phyloP scores from a whole-genome alignment of 2,113 vertebrate genomes.

The Cygnus atratus region DNA sequence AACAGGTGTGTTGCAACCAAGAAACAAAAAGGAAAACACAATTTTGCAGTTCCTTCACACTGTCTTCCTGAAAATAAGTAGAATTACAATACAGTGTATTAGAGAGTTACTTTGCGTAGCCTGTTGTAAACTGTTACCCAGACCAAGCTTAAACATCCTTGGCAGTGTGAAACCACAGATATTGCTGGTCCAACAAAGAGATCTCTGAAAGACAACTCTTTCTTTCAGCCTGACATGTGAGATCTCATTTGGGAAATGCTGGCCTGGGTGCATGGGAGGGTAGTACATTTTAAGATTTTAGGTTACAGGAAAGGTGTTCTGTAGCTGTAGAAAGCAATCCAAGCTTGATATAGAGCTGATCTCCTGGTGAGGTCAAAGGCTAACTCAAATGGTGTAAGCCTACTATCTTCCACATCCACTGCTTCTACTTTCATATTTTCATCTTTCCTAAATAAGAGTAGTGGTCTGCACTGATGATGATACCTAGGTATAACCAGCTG shows the following conservation, averaged over 20 bases:
- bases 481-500: slow-evolving; percentile 26
- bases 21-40: neutral
- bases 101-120: neutral
- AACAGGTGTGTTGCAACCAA: neutral
- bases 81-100: neutral
- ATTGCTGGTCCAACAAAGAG: neutral
- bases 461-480: neutral
- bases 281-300: neutral
- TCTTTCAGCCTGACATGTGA: neutral
- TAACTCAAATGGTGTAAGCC: neutral
- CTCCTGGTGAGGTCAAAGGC: neutral
- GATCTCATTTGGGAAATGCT: neutral
- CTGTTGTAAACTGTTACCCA: neutral
- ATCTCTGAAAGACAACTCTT: neutral
- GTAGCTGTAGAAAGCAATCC: neutral
- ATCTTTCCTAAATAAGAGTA: slow-evolving; percentile 46
- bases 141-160: neutral
- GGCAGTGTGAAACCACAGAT: neutral
- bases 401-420: neutral
- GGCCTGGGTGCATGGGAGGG: neutral
- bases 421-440: slow-evolving; percentile 4
- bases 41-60: neutral
- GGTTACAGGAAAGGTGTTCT: neutral
- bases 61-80: neutral
- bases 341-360: neutral